Percentiles rank a stretch among this genome's conserved stretches.
phyloP scores from a whole-genome alignment of 2,888 invertebrate genomes.

The Oxyscelio sp. region DNA sequence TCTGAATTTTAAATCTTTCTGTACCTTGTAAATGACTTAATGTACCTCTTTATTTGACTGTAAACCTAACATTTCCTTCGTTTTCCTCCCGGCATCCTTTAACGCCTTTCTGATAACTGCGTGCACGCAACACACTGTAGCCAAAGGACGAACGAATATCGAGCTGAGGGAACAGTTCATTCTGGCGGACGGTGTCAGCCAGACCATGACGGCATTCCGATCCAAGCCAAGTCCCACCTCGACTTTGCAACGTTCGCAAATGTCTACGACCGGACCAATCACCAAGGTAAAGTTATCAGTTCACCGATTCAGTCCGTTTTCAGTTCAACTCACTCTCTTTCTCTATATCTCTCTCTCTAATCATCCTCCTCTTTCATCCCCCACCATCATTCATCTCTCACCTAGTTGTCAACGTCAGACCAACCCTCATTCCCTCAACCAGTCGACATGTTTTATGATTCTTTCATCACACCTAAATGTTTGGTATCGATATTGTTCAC shows the following conservation, averaged over 20 bases:
- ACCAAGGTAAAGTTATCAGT: conserved; percentile 93
- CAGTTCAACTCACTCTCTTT: too few relatives aligned
- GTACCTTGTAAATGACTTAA: conserved; percentile 74
- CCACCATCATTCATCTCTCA: too few relatives aligned
- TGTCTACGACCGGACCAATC: conserved; percentile 95
- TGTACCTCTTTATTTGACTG: too few relatives aligned
- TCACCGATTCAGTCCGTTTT: conserved; percentile 29
- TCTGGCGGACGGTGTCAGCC: conserved; percentile 99
- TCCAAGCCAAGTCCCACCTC: conserved; percentile 97
- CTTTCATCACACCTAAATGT: too few relatives aligned
- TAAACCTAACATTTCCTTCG: conserved; percentile 73
- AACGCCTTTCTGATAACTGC: conserved; percentile 85
- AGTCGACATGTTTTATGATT: too few relatives aligned
- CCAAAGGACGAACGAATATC: conserved; percentile 99
- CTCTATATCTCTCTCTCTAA: too few relatives aligned
- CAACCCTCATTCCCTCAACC: too few relatives aligned
- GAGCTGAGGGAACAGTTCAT: conserved; percentile 99
- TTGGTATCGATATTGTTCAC: too few relatives aligned
- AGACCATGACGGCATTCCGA: conserved; percentile 99
- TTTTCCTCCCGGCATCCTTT: conserved; percentile 80
- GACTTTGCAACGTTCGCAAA: conserved; percentile 90
- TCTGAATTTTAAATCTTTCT: conserved; percentile 65
- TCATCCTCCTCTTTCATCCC: too few relatives aligned
- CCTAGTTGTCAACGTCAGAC: too few relatives aligned
- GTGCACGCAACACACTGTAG: conserved; percentile 91